Percentiles rank a stretch among this genome's conserved stretches.
Evolutionary conservation across 1,140 invertebrate genomes (phyloP).

Genomic region (Drosophila punjabiensis): DNA sequence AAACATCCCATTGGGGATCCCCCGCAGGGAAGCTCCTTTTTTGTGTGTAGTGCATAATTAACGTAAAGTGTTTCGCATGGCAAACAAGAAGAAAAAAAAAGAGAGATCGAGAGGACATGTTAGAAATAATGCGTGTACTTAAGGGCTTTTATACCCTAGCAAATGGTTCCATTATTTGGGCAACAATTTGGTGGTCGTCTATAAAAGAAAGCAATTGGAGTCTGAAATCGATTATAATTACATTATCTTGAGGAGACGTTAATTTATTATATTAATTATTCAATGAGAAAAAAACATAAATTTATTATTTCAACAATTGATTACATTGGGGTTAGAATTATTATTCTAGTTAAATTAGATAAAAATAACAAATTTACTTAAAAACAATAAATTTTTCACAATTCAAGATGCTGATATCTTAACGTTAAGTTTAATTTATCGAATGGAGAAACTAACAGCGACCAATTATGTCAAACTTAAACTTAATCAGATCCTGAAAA

Average conservation of each 20-base stretch:
- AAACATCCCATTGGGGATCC: neutral
- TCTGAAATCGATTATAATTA: conserved; percentile 8
- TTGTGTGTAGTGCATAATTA: conserved; percentile 53
- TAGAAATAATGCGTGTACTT: conserved; percentile 63
- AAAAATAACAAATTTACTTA: too few relatives aligned
- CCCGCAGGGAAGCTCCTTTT: conserved; percentile 33
- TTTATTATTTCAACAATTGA: neutral
- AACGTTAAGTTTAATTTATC: too few relatives aligned
- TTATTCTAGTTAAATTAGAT: too few relatives aligned
- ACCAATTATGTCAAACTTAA: too few relatives aligned
- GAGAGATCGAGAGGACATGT: conserved; percentile 35
- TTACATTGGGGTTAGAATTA: neutral
- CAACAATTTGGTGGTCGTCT: conserved; percentile 13
- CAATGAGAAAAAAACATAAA: neutral
- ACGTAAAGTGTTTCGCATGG: conserved; percentile 34
- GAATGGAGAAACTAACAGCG: too few relatives aligned
- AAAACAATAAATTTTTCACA: too few relatives aligned
- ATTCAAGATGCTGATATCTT: too few relatives aligned
- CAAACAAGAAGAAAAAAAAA: conserved; percentile 15
- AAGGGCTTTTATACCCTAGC: conserved; percentile 48
- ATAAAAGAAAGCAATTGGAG: conserved; percentile 9
- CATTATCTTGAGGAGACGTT: neutral
- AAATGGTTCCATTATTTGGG: conserved; percentile 33
- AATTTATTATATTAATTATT: neutral
- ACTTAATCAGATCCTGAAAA: neutral